Evolutionary conservation across 2,888 invertebrate species (phyloP).

Genomic region (Aleiodes leptofemur): DNA sequence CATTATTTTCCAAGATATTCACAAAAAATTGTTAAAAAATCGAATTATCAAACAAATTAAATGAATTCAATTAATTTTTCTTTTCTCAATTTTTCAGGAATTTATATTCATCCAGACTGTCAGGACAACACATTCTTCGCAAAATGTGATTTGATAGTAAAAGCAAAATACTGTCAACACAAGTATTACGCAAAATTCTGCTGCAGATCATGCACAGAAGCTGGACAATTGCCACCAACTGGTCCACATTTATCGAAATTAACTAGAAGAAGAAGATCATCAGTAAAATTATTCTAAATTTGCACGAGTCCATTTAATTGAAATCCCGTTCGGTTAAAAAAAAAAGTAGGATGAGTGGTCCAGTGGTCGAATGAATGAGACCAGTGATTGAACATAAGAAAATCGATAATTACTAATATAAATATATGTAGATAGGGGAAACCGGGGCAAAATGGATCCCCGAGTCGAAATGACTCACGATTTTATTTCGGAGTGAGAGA

Average conservation of each 20-base stretch:
- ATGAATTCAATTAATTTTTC: background rate
- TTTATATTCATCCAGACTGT: constrained; percentile 87
- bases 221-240: constrained; percentile 82
- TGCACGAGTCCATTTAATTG: constrained; percentile 13
- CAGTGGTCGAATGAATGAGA: too few species aligned
- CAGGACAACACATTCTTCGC: constrained; percentile 92
- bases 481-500: too few species aligned
- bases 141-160: constrained; percentile 91
- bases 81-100: constrained; percentile 76
- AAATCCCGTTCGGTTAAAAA: constrained; percentile 41
- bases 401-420: too few species aligned
- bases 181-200: constrained; percentile 95
- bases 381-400: too few species aligned
- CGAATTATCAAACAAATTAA: background rate
- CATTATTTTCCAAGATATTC: too few species aligned
- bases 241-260: constrained; percentile 74
- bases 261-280: constrained; percentile 61
- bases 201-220: constrained; percentile 93
- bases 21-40: too few species aligned
- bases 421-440: too few species aligned
- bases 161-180: constrained; percentile 90
- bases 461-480: too few species aligned
- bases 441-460: too few species aligned
- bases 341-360: background rate
- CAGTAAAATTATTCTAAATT: constrained; percentile 32